phyloP scores from a whole-genome alignment of 2,797 vertebrate species.

The Catamblyrhynchus diadema region DNA sequence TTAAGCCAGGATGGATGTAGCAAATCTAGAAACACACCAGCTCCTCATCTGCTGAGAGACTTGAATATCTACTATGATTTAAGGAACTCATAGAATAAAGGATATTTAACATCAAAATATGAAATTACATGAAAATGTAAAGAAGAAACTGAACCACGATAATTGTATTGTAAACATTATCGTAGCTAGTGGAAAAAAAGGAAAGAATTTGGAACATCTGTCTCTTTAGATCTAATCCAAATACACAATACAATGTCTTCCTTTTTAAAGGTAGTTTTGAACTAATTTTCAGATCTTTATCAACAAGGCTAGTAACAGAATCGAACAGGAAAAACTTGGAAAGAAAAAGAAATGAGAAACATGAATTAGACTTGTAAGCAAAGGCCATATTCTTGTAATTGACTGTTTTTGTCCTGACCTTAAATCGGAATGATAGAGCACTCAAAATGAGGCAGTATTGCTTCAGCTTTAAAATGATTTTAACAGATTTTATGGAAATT shows the following conservation, averaged over 20 bases:
- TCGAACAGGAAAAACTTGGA: neutral
- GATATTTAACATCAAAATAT: neutral
- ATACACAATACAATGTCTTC: neutral
- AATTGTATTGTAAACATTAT: neutral
- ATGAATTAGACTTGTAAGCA: neutral
- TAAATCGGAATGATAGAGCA: neutral
- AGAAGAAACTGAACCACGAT: neutral
- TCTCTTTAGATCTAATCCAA: neutral
- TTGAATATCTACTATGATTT: neutral
- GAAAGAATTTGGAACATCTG: neutral
- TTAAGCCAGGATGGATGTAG: neutral
- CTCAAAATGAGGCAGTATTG: neutral
- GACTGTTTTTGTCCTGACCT: neutral
- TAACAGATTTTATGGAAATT: neutral
- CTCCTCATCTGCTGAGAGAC: neutral
- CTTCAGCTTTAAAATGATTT: constrained; percentile 24
- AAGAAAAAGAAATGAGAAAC: neutral
- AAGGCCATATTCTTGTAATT: neutral
- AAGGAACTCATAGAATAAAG: neutral
- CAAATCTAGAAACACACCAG: neutral
- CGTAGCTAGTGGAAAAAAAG: neutral
- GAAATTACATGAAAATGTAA: neutral
- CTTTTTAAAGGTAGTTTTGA: neutral
- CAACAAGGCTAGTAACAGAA: neutral
- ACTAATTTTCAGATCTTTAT: neutral